phyloP scores from a whole-genome alignment of 2,113 vertebrate species.

The Penelope pileata region DNA sequence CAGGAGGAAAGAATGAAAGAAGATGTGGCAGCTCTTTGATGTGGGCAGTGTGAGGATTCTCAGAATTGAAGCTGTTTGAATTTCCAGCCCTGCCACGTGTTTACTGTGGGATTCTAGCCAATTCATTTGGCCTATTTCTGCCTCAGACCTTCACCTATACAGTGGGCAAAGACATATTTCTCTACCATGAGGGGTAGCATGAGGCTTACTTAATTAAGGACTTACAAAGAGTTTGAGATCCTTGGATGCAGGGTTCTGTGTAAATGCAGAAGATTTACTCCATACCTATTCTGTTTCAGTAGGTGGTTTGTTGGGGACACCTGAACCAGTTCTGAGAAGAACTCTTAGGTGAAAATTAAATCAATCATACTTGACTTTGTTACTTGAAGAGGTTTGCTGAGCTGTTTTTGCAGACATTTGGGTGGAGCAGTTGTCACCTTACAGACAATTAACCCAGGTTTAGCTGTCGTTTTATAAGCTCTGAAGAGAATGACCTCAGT shows the following conservation, averaged over 20 bases:
- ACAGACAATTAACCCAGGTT: neutral
- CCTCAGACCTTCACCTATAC: neutral
- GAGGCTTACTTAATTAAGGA: slow-evolving; percentile 10
- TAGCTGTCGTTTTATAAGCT: neutral
- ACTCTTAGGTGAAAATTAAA: slow-evolving; percentile 24
- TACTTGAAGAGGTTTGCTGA: slow-evolving; percentile 9
- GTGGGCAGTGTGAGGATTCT: neutral
- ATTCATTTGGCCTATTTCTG: neutral
- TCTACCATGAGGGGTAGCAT: neutral
- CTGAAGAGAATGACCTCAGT: neutral
- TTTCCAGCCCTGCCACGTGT: neutral
- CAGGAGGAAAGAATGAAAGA: neutral
- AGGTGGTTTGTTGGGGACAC: neutral
- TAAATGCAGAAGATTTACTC: neutral
- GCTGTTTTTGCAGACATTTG: slow-evolving; percentile 21
- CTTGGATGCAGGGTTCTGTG: neutral
- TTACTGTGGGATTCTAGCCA: neutral
- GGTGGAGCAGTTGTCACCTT: slow-evolving; percentile 17
- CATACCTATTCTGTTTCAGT: neutral
- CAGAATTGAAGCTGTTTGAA: neutral
- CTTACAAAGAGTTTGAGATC: neutral
- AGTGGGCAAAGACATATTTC: neutral
- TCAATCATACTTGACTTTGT: slow-evolving; percentile 6
- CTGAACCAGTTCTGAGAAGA: neutral
- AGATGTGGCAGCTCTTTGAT: neutral